A percentile compares a stretch with the other conserved stretches of the same genome.
phyloP scores from a whole-genome alignment of 2,113 vertebrate species.

The Oncorhynchus masou region DNA sequence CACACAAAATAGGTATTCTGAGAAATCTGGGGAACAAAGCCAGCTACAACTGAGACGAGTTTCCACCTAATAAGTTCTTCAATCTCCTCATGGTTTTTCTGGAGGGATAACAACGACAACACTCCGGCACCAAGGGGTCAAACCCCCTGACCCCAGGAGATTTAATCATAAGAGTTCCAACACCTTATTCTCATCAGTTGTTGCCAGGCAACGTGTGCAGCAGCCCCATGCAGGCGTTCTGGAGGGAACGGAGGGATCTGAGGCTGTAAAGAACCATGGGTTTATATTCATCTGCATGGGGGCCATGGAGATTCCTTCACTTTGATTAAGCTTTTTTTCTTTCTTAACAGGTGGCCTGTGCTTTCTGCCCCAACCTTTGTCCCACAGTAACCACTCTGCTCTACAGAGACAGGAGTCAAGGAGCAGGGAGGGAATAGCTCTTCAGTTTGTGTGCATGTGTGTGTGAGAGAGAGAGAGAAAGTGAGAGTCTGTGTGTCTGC shows the following conservation, averaged over 20 bases:
- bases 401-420: conserved; percentile 58
- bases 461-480: not conserved
- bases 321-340: conserved; percentile 58
- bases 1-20: not conserved
- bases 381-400: conserved; percentile 63
- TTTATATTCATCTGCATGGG: conserved; percentile 76
- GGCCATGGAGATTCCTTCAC: conserved; percentile 50
- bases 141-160: conserved; percentile 42
- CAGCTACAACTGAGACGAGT: conserved; percentile 52
- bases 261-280: conserved; percentile 49
- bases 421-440: conserved; percentile 1
- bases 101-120: conserved; percentile 60
- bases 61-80: conserved; percentile 41
- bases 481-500: not conserved
- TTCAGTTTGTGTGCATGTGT: conserved; percentile 32
- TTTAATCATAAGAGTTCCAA: conserved; percentile 70
- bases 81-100: conserved; percentile 37
- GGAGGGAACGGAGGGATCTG: conserved; percentile 52
- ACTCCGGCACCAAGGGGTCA: conserved; percentile 47
- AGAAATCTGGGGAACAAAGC: conserved; percentile 48
- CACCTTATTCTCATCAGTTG: conserved; percentile 58
- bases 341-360: conserved; percentile 58
- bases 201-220: conserved; percentile 69
- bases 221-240: conserved; percentile 42
- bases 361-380: conserved; percentile 68